A percentile compares a stretch with the other conserved stretches of the same genome.
Evolutionary conservation across 2,888 invertebrate genomes (phyloP).

Genomic region (Oxytorus armatus): DNA sequence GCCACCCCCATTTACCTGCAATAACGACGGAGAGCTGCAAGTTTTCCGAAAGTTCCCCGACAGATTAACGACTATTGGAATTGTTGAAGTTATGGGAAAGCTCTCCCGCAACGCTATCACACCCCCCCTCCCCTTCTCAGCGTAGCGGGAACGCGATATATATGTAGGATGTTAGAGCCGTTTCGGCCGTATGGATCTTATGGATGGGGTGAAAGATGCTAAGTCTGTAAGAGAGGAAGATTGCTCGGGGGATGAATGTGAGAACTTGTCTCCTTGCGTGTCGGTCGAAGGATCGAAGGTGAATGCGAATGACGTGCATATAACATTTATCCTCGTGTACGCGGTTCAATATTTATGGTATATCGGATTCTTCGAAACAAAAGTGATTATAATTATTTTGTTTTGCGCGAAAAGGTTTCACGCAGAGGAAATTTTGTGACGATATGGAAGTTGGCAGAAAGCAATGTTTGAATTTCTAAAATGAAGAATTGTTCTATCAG

Average conservation of each 20-base stretch:
- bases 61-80: constrained; percentile 83
- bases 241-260: constrained; percentile 63
- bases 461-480: no score
- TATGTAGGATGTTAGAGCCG: constrained; percentile 4
- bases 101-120: constrained; percentile 48
- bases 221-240: constrained; percentile 37
- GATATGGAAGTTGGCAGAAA: no score
- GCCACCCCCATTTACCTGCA: constrained; percentile 76
- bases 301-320: constrained; percentile 12
- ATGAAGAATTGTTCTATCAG: no score
- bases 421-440: no score
- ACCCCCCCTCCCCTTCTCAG: background rate
- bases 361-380: no score
- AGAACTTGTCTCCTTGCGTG: constrained; percentile 68
- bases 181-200: background rate
- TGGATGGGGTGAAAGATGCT: constrained; percentile 6
- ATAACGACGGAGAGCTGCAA: constrained; percentile 75
- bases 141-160: constrained; percentile 6
- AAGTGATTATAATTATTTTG: no score
- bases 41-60: constrained; percentile 78
- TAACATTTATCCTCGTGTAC: background rate
- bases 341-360: background rate
- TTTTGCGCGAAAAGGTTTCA: no score
- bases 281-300: constrained; percentile 47
- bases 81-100: constrained; percentile 79